Conservation (phyloP, 2,888 invertebrate species). For the Myathropa florea region DNA sequence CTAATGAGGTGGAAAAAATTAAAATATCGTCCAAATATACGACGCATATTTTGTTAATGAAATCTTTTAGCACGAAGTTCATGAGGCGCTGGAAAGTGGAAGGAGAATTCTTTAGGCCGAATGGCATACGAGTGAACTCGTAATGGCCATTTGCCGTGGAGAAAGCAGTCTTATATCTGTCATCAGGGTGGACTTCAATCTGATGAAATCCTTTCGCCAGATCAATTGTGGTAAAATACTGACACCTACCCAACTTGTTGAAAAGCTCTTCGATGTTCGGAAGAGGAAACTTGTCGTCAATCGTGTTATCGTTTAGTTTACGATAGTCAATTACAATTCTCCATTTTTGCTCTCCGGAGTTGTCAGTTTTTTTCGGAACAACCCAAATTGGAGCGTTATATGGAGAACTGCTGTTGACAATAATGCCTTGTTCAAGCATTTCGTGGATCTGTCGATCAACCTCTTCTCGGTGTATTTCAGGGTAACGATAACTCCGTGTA, state of each 20-base stretch:
- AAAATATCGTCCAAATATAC: slow-evolving; percentile 75
- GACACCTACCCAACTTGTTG: slow-evolving; percentile 72
- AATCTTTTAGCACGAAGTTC: slow-evolving; percentile 71
- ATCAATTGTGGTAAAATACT: too few relatives aligned
- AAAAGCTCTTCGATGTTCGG: slow-evolving; percentile 73
- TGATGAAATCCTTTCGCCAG: too few relatives aligned
- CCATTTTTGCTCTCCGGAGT: slow-evolving; percentile 21
- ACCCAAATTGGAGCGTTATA: too few relatives aligned
- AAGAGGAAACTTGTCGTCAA: slow-evolving; percentile 72
- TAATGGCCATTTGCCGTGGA: slow-evolving; percentile 73
- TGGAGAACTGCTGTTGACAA: too few relatives aligned
- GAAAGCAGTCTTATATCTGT: slow-evolving; percentile 73
- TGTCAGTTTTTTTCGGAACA: not conserved
- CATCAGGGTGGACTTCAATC: too few relatives aligned
- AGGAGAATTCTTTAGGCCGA: slow-evolving; percentile 43
- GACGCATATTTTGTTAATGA: too few relatives aligned
- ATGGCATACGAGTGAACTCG: slow-evolving; percentile 74
- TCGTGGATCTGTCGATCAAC: slow-evolving; percentile 51
- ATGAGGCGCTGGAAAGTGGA: slow-evolving; percentile 72
- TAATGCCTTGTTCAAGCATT: too few relatives aligned
- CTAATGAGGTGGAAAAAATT: slow-evolving; percentile 49
- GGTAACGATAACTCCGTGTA: slow-evolving; percentile 47
- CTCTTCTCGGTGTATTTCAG: slow-evolving; percentile 50
- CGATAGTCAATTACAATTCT: slow-evolving; percentile 34
- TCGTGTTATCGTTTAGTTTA: slow-evolving; percentile 8